Evolutionary conservation across 2,888 invertebrate genomes (phyloP), one percentile per base, ranked within the genome.

Genomic region (Scotopteryx bipunctaria): DNA sequence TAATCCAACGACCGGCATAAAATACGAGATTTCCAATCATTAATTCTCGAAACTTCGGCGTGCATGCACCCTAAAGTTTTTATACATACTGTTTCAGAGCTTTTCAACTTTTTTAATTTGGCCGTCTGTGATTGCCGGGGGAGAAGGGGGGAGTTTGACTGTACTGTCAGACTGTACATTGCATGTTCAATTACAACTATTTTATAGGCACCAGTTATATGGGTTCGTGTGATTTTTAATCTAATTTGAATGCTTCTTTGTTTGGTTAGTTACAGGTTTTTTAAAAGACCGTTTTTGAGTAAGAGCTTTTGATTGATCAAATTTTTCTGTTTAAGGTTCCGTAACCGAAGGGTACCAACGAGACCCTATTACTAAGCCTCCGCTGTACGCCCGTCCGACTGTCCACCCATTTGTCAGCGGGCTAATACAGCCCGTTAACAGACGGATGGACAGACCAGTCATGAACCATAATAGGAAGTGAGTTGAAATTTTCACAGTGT

Each of bases 71-170:
- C 49, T 55, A 46, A 60, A 61, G 55, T 62, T 61, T 57, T 57
- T 71, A 76, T 73, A 67, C 72, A 69, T 69, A 65, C 68, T 59
- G 68, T 65, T 62, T 57, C 60, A 61, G 60, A 66, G 64, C 64
- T 73, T 67, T 75, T 66, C 68, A 86, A 86, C 83, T 86, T 87
- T 87, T 87, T 87, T 84, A 86, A 86, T 87, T 79, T 82, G 71
- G 73, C 65, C 55, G 37, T 16, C 52, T 40, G 56, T 55, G 57
- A 55, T 50, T 43, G 50, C 38, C 43, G 37, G 23, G 25, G 44
- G 33, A 43, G 36, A n/a, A 16, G 46, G 15, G 40, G 32, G 25
- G 25, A 27, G 38, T 11, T 11, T 13, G 27, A 32, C 9, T 4
- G 27, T n/a, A n/a, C n/a, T n/a, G 31, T 33, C 27, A 25, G 23